phyloP scores from a whole-genome alignment of 2,797 vertebrate genomes.

The Aulostomus chinensis region DNA sequence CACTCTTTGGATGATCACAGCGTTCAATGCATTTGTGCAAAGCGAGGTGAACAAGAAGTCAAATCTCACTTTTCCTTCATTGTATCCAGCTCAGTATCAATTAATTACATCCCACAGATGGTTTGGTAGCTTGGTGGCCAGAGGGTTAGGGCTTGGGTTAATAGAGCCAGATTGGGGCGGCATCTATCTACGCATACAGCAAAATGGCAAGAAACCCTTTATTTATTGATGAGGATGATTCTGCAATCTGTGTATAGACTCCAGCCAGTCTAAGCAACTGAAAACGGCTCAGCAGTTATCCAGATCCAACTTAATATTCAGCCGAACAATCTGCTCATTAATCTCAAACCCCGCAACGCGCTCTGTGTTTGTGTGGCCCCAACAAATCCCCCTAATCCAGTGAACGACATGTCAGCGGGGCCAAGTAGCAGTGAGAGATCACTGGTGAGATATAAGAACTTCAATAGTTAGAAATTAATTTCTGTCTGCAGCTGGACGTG shows the following conservation, averaged over 20 bases:
- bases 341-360: not conserved
- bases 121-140: no score
- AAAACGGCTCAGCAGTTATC: no score
- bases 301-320: no score
- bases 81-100: constrained; percentile 16
- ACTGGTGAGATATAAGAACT: constrained; percentile 5
- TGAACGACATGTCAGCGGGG: not conserved
- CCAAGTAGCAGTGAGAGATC: not conserved
- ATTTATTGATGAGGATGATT: constrained; percentile 4
- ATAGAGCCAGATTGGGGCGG: no score
- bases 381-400: not conserved
- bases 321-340: not conserved
- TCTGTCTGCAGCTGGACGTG: no score
- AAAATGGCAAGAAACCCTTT: no score
- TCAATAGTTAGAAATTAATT: constrained; percentile 13
- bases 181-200: no score
- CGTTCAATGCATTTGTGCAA: no score
- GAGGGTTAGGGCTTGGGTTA: no score
- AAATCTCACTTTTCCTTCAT: constrained; percentile 19
- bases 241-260: not conserved
- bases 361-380: not conserved
- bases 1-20: no score
- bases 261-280: no score
- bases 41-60: constrained; percentile 38
- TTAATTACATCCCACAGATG: no score